Evolutionary conservation across 2,797 vertebrate species (phyloP), one percentile per base, ranked within the genome.

Genomic region (Austrolebias charrua): DNA sequence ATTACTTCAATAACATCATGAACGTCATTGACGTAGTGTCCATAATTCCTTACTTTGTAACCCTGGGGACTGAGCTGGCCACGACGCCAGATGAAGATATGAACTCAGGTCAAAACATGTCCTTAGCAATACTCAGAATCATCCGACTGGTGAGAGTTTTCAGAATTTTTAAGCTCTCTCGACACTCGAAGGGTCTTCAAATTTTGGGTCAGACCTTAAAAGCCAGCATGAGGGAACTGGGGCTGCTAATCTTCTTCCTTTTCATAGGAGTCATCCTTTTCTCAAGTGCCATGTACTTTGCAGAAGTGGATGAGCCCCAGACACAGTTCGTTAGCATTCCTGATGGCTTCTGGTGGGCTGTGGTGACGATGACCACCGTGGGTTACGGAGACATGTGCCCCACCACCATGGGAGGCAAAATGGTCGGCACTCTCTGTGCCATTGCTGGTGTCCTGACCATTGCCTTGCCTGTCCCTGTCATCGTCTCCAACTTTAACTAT

Each of bases 301-400:
- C 96, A 0, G 97, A 99, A 71, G 98, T 97, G 60, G 98, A 99
- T 1, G 97, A 99, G 83, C 96, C 96, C 0, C 94, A 96, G 69
- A 98, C 97, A 0, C 96, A 98, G 62, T 99, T 99, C 75, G 94
- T 96, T 11, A 99, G 98, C 90, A 99, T 99, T 72, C 98, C 97
- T 0, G 96, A 99, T 0, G 97, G 95, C 12, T 99, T 99, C 92
- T 99, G 98, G 98, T 99, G 98, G 98, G 96, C 98, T 0, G 96
- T 99, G 87, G 97, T 99, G 42, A 98, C 98, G 1, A 99, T 99
- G 97, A 99, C 98, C 2, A 99, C 98, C 0, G 98, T 99, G 40
- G 98, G 98, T 60, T 99, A 98, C 0, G 98, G 98, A 2, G 98
- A 99, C 88, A 99, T 99, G 98, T 98, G 95, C 75, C 98, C 98